phyloP scores from a whole-genome alignment of 2,113 vertebrate genomes.

The cat (Felis catus) region DNA sequence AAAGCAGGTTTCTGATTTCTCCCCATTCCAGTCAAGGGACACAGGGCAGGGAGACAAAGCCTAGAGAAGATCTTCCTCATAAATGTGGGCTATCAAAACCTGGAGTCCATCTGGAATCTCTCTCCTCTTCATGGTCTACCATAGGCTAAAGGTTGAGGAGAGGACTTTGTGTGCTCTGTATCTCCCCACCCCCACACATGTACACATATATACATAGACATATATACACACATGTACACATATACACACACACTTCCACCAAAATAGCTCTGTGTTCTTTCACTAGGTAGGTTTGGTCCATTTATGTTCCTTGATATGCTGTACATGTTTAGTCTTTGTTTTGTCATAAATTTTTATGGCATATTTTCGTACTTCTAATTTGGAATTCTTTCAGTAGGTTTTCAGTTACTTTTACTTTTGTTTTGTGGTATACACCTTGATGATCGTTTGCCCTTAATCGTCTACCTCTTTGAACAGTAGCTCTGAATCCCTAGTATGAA shows the following conservation, averaged over 20 bases:
- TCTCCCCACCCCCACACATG: neutral
- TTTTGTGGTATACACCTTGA: neutral
- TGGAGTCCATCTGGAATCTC: neutral
- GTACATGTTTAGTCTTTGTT: neutral
- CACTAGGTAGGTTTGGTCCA: neutral
- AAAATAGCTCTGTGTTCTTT: neutral
- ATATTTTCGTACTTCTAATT: neutral
- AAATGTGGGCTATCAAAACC: neutral
- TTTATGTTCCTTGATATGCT: neutral
- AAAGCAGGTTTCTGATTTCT: neutral
- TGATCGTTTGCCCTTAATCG: neutral
- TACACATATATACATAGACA: neutral
- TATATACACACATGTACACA: neutral
- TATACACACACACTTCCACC: neutral
- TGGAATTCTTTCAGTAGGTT: neutral
- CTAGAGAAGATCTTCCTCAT: neutral
- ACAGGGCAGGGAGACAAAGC: neutral
- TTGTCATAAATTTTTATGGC: neutral
- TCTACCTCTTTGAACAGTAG: neutral
- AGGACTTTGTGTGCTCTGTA: neutral
- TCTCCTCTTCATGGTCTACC: neutral
- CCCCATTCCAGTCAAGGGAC: too few relatives aligned
- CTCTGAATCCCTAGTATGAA: neutral
- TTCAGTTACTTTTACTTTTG: neutral
- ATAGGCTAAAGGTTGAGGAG: neutral